Conservation (phyloP, 1,140 invertebrate species). For the Monochamus saltuarius region DNA sequence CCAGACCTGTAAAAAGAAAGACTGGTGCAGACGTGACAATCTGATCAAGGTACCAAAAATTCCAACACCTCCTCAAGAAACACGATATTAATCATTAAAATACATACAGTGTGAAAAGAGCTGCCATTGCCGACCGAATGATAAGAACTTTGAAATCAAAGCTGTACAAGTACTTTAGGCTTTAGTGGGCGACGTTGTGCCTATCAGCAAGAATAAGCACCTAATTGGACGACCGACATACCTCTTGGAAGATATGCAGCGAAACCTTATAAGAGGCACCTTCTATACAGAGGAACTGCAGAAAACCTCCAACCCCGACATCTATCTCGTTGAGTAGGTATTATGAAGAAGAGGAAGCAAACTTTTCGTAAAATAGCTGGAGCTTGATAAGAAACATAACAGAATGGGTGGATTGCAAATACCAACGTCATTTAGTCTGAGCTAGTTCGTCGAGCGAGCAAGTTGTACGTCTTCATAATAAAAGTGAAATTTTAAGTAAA, state of each 20-base stretch:
- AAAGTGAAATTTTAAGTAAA: too few relatives aligned
- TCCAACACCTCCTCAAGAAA: conserved; percentile 40
- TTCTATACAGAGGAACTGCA: conserved; percentile 48
- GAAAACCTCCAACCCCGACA: conserved; percentile 41
- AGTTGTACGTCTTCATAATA: too few relatives aligned
- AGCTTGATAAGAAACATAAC: conserved; percentile 32
- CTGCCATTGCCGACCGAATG: conserved; percentile 36
- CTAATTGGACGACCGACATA: conserved; percentile 42
- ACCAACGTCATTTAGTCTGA: conserved; percentile 2
- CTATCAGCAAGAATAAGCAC: conserved; percentile 50
- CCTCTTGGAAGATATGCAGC: conserved; percentile 38
- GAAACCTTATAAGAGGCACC: conserved; percentile 40
- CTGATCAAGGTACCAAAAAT: conserved; percentile 48
- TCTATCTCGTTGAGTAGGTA: conserved; percentile 48
- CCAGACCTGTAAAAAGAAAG: conserved; percentile 55
- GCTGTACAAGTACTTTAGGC: too few relatives aligned
- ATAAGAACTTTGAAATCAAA: too few relatives aligned
- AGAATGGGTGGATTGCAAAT: conserved; percentile 18
- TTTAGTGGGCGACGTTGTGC: conserved; percentile 44
- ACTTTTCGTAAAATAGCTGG: conserved; percentile 49
- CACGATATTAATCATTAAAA: conserved; percentile 44
- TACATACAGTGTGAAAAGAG: conserved; percentile 48
- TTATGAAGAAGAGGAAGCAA: conserved; percentile 37
- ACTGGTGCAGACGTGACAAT: conserved; percentile 48
- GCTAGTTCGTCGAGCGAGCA: too few relatives aligned